Conservation (phyloP, 1,140 invertebrate species). For the Coelopa frigida region DNA sequence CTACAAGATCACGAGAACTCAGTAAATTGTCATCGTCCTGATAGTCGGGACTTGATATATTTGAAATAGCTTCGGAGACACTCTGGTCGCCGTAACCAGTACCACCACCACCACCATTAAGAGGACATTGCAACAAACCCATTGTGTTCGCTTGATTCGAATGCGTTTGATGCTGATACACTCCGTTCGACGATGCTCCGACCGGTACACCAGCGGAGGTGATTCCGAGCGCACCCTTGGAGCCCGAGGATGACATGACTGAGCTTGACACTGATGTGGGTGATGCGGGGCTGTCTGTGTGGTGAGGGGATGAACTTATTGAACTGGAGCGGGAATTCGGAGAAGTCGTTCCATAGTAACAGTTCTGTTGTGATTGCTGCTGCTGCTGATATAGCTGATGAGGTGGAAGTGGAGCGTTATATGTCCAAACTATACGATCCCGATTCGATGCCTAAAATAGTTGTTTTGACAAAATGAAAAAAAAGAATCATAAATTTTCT, state of each 20-base stretch:
- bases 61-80: conserved; percentile 73
- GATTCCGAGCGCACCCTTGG: conserved; percentile 45
- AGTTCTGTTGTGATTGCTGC: conserved; percentile 34
- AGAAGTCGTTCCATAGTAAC: conserved; percentile 6
- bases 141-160: conserved; percentile 2
- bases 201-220: background rate
- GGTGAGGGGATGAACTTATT: conserved; percentile 44
- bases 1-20: conserved; percentile 48
- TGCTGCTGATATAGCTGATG: conserved; percentile 42
- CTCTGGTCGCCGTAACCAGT: conserved; percentile 54
- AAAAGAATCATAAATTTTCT: conserved; percentile 2
- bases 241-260: conserved; percentile 67
- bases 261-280: conserved; percentile 80
- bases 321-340: conserved; percentile 47
- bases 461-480: conserved; percentile 1
- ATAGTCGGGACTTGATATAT: conserved; percentile 80
- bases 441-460: conserved; percentile 38
- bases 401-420: conserved; percentile 67
- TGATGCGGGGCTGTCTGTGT: conserved; percentile 59
- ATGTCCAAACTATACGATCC: conserved; percentile 80
- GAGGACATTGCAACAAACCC: conserved; percentile 25
- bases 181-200: background rate
- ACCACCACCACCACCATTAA: conserved; percentile 20
- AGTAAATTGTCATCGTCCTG: conserved; percentile 59
- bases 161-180: too few relatives aligned